Percentiles rank a stretch among this genome's conserved stretches.
Evolutionary conservation across 2,113 vertebrate species (phyloP).

Genomic region (Clarias magur): DNA sequence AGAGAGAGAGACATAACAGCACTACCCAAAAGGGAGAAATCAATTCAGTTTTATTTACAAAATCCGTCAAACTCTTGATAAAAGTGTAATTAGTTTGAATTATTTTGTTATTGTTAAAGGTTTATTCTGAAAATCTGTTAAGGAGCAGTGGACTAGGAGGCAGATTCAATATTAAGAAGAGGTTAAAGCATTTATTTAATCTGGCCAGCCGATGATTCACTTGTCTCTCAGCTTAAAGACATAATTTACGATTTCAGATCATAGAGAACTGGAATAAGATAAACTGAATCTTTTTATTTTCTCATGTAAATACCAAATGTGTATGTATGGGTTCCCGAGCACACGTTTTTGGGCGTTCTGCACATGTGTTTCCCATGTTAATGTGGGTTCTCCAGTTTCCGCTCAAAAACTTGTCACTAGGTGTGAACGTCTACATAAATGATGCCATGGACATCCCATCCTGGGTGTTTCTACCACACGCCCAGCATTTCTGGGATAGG

Average conservation of each 20-base stretch:
- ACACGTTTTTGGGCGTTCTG: neutral
- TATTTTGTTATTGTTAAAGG: conserved; percentile 6
- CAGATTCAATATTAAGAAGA: conserved; percentile 1
- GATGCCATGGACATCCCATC: neutral
- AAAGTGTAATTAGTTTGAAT: conserved; percentile 37
- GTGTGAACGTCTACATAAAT: neutral
- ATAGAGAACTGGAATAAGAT: neutral
- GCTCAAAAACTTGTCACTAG: neutral
- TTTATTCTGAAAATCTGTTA: conserved; percentile 10
- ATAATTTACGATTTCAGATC: neutral
- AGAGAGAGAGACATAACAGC: neutral
- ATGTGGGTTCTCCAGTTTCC: neutral
- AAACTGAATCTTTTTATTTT: neutral
- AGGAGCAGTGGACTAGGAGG: neutral
- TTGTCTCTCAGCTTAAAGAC: neutral
- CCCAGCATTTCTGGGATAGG: neutral
- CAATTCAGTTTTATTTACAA: conserved; percentile 39
- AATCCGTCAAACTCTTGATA: conserved; percentile 10
- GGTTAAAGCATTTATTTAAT: conserved; percentile 1
- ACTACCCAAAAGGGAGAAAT: neutral
- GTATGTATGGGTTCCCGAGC: neutral
- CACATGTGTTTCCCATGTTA: neutral
- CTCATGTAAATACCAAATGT: neutral
- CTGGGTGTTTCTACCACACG: neutral
- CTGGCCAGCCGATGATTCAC: neutral